These are phyloP conservation scores for Drosophila gunungcola DNA, from an alignment of 1,140 invertebrate genomes.

Conservation along the genomic window DNA sequence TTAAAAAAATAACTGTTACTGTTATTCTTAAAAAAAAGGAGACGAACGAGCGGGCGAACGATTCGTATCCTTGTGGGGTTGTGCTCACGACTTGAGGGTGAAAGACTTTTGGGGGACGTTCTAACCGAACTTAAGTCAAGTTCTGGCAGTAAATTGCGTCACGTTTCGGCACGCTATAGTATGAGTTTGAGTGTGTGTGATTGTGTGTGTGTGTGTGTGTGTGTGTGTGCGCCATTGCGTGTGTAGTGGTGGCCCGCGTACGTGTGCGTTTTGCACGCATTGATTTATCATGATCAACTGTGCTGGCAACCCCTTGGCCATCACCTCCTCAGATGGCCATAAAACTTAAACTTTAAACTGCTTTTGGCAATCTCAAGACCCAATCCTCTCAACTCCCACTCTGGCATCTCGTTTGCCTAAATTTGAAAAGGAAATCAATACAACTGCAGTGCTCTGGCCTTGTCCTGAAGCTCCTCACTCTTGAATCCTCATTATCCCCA, in stretches of 20 bases:
- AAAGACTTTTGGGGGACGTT: slow-evolving; percentile 33
- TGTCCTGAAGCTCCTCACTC: neutral
- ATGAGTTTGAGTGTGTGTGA: slow-evolving; percentile 11
- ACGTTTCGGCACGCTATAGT: slow-evolving; percentile 74
- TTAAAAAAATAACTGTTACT: slow-evolving; percentile 83
- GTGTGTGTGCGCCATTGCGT: slow-evolving; percentile 21
- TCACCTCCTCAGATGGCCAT: slow-evolving; percentile 28
- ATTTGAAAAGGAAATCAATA: slow-evolving; percentile 72
- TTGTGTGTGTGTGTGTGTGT: slow-evolving; percentile 34
- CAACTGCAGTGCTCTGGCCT: slow-evolving; percentile 60
- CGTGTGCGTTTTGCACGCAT: slow-evolving; percentile 82
- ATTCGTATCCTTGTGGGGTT: slow-evolving; percentile 62
- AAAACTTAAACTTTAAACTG: slow-evolving; percentile 76
- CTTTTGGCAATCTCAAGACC: slow-evolving; percentile 44
- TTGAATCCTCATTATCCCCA: neutral
- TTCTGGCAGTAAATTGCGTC: slow-evolving; percentile 82
- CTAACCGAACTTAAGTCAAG: slow-evolving; percentile 76
- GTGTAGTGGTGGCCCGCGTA: slow-evolving; percentile 53
- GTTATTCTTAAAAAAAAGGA: slow-evolving; percentile 77
- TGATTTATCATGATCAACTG: slow-evolving; percentile 83
- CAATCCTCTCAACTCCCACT: slow-evolving; percentile 26
- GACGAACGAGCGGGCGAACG: slow-evolving; percentile 42
- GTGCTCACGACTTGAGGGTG: slow-evolving; percentile 63
- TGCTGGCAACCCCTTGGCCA: slow-evolving; percentile 58
- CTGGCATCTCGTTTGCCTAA: slow-evolving; percentile 46